Conservation (phyloP, 1,140 invertebrate genomes). For the Araneus ventricosus region DNA sequence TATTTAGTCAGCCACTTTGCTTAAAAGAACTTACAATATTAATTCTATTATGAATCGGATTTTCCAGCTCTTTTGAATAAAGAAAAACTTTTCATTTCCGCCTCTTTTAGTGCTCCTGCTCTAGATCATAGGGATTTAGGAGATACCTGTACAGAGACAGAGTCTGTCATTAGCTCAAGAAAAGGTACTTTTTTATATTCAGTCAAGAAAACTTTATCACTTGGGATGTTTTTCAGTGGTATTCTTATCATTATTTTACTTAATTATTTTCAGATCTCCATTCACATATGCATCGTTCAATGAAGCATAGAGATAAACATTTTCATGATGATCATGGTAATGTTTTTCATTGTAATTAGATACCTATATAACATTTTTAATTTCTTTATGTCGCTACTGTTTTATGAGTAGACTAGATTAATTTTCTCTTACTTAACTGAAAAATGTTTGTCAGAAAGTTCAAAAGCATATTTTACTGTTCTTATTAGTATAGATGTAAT, state of each 20-base stretch:
- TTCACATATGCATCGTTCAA: constrained; percentile 71
- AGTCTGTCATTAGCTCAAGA: constrained; percentile 92
- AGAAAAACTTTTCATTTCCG: no score
- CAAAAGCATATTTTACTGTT: no score
- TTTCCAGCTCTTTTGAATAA: no score
- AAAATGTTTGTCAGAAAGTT: no score
- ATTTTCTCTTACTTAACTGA: no score
- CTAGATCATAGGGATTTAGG: constrained; percentile 78
- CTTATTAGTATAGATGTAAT: no score
- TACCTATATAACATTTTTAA: no score
- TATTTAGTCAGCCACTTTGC: no score
- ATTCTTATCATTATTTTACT: constrained; percentile 39
- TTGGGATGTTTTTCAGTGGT: not conserved
- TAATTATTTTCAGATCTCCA: constrained; percentile 70
- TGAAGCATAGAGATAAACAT: constrained; percentile 75
- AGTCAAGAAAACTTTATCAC: not conserved
- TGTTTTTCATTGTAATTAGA: not conserved
- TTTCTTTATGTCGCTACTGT: no score
- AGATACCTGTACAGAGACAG: constrained; percentile 90
- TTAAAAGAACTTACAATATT: no score
- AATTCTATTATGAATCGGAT: no score
- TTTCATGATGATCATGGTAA: constrained; percentile 76
- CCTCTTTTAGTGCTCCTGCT: constrained; percentile 79
- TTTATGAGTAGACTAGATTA: no score
- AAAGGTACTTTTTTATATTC: constrained; percentile 82